These are phyloP conservation scores for Plumapathes pennacea DNA, from an alignment of 92 coral and sea anemone genomes.

Conservation along the genomic window DNA sequence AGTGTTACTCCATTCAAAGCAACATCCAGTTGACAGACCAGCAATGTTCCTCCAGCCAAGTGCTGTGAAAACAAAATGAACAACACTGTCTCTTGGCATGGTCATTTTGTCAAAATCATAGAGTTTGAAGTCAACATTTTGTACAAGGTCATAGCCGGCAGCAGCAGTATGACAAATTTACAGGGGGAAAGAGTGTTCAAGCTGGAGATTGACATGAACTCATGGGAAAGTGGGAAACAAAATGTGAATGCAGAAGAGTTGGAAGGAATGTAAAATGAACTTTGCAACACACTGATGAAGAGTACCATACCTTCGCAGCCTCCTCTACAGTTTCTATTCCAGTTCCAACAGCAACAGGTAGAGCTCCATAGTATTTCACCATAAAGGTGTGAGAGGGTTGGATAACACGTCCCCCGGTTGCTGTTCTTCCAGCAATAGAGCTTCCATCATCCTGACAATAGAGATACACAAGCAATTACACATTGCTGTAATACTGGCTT, in stretches of 20 bases:
- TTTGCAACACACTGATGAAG: no score
- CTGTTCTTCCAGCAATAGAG: no score
- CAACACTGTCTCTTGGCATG: no score
- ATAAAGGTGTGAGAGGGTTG: slow-evolving; percentile 77
- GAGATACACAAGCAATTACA: no score
- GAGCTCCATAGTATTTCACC: slow-evolving; percentile 96
- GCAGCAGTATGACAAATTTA: background rate
- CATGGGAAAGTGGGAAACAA: background rate
- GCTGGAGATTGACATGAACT: background rate
- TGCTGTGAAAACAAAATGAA: slow-evolving; percentile 47
- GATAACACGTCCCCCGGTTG: no score
- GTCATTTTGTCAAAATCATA: no score
- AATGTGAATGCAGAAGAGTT: no score
- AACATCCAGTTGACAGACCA: slow-evolving; percentile 85
- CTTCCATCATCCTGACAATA: no score
- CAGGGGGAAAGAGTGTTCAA: background rate
- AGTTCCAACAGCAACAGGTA: slow-evolving; percentile 97
- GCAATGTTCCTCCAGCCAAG: slow-evolving; percentile 87
- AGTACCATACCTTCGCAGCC: slow-evolving; percentile 88
- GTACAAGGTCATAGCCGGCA: no score
- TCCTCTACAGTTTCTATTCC: slow-evolving; percentile 94
- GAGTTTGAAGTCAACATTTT: no score
- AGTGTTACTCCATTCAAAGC: slow-evolving; percentile 85
- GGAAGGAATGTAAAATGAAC: no score
- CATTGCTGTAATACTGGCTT: no score